phyloP scores from a whole-genome alignment of 1,140 invertebrate species.

The Triops longicaudatus region DNA sequence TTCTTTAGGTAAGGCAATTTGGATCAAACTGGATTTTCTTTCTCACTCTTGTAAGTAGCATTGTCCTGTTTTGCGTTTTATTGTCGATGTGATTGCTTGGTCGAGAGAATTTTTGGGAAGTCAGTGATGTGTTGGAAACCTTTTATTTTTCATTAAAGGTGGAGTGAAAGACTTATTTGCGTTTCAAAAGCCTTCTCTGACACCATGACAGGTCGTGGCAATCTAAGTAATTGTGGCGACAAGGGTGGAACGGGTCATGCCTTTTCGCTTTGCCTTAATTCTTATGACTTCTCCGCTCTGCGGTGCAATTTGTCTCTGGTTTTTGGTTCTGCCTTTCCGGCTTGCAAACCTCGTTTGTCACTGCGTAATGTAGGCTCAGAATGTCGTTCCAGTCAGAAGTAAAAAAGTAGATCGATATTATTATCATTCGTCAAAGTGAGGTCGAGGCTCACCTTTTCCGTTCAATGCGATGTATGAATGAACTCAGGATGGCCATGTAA shows the following conservation, averaged over 20 bases:
- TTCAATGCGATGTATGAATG: background rate
- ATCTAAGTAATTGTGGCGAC: conserved; percentile 15
- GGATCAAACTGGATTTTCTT: background rate
- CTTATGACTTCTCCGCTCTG: background rate
- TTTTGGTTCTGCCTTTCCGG: background rate
- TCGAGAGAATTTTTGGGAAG: background rate
- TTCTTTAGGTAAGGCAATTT: background rate
- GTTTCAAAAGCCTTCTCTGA: background rate
- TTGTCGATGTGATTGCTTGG: background rate
- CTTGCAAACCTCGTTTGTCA: background rate
- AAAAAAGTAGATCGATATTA: background rate
- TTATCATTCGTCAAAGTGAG: background rate
- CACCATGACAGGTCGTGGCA: background rate
- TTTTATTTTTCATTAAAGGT: background rate
- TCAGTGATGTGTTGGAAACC: background rate
- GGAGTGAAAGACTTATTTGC: background rate
- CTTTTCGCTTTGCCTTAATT: background rate
- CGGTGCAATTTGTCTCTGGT: background rate
- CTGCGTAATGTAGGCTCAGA: background rate
- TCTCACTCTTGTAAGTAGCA: background rate
- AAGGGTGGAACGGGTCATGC: background rate
- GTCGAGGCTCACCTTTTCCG: background rate
- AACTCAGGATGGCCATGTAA: background rate
- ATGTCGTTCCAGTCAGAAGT: background rate
- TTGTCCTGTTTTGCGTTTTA: background rate